These are phyloP conservation scores for Dromiciops gliroides DNA, from an alignment of 2,113 vertebrate species.

Conservation along the genomic window DNA sequence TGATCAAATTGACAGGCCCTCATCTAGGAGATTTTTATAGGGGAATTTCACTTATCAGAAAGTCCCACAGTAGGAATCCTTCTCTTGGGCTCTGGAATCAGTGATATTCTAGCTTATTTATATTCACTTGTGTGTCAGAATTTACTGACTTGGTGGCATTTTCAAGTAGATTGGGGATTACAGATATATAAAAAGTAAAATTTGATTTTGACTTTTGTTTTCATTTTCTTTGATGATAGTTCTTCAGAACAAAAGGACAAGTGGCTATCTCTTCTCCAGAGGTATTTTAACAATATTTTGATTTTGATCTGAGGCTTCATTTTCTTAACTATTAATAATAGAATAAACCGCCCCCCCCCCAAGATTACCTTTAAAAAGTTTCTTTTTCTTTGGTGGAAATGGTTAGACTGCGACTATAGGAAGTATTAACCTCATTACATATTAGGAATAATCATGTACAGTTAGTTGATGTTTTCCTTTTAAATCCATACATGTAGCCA, in stretches of 20 bases:
- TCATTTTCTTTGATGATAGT: slow-evolving; percentile 82
- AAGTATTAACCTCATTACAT: slow-evolving; percentile 9
- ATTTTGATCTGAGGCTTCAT: slow-evolving; percentile 22
- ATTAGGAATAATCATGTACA: slow-evolving; percentile 29
- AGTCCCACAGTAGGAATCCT: neutral
- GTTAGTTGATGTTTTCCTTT: neutral
- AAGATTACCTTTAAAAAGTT: neutral
- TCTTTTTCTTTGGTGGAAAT: slow-evolving; percentile 28
- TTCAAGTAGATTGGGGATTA: neutral
- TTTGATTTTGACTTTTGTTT: slow-evolving; percentile 58
- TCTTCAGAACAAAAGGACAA: slow-evolving; percentile 93
- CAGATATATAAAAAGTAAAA: neutral
- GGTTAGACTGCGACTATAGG: slow-evolving; percentile 37
- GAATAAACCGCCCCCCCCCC: slow-evolving; percentile 24
- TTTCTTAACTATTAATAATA: slow-evolving; percentile 17
- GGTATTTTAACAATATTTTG: slow-evolving; percentile 83
- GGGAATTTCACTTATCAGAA: neutral
- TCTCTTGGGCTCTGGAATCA: neutral
- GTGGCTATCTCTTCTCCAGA: slow-evolving; percentile 92
- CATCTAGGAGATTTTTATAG: neutral
- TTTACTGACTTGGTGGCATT: neutral
- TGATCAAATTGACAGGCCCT: neutral
- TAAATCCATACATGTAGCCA: neutral
- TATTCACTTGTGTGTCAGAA: neutral
- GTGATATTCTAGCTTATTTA: neutral